Evolutionary conservation across 2,113 vertebrate species (phyloP).

Genomic region (Pedetes capensis): DNA sequence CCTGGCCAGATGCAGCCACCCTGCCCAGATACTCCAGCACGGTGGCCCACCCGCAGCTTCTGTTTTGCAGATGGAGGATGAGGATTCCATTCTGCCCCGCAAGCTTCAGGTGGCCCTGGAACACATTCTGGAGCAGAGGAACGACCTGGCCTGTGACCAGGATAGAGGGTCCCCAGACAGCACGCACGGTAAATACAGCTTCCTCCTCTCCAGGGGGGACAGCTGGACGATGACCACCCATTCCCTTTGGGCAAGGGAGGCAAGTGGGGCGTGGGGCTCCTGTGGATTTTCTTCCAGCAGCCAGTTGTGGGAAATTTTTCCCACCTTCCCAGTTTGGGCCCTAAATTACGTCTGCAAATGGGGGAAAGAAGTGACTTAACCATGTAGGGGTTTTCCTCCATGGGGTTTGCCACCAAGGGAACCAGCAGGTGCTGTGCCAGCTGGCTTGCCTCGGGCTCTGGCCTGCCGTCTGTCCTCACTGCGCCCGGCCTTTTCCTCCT

Average conservation of each 20-base stretch:
- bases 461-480: not conserved
- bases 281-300: not conserved
- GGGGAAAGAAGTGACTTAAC: not conserved
- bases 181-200: slow-evolving; percentile 80
- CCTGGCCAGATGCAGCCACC: accelerated
- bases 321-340: not conserved
- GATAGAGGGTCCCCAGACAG: slow-evolving; percentile 84
- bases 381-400: too few relatives aligned
- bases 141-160: slow-evolving; percentile 89
- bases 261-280: accelerated
- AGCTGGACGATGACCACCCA: accelerated
- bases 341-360: not conserved
- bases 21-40: accelerated
- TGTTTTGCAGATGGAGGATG: slow-evolving; percentile 92
- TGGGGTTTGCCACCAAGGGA: not conserved
- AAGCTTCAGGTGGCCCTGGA: slow-evolving; percentile 95
- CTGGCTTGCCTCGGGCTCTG: not conserved
- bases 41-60: not conserved
- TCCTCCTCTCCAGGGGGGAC: accelerated
- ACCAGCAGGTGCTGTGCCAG: accelerated
- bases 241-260: not conserved
- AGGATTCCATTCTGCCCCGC: slow-evolving; percentile 95
- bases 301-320: not conserved
- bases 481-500: not conserved
- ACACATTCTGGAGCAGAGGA: slow-evolving; percentile 93